Base-by-base conservation (phyloP, 1,140 invertebrate genomes). In the Trichonephila clavipes region DNA sequence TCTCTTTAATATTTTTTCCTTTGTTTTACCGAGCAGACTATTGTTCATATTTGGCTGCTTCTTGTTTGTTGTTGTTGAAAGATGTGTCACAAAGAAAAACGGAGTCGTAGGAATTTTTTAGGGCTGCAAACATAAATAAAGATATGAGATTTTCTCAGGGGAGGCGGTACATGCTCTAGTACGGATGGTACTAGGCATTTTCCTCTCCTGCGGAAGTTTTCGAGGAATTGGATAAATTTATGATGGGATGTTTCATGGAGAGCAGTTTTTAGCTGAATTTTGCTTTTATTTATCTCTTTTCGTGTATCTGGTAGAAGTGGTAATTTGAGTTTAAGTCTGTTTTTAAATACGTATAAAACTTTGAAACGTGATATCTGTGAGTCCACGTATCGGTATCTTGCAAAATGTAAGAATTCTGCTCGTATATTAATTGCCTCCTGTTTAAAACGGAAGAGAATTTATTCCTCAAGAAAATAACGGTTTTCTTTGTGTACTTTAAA, bases 1-100 rank as follows among this genome's bases (percentile, higher is more conserved):
- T 77, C 72, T 77, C 72, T 77, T 77, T 77, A 77, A 40, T 19
- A 77, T 77, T 77, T 34, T 72, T 77, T 77, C 7, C 34, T 34
- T 64, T 64, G 62, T 64, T 64, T 64, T 64, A 24, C 5, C 34
- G 72, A 69, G 28, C 24, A 21, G 12, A 40, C 28, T 77, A 77
- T 77, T 77, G 72, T 40, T 77, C 72, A 77, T 77, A 77, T 77
- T 77, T 77, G 72, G 72, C 34, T 77, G 28, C 34, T 77, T 72
- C n/a, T 72, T 72, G 69, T 72, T 72, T 40, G 28, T 77, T 77
- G 28, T 28, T 18, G 72, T 40, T 77, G 72, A 77, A 77, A 77
- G 72, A 77, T 28, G 72, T 77, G 72, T 77, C 72, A 77, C 28
- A 40, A 77, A 77, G 72, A 77, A 77, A 77, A 77, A 77, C 72